These are phyloP conservation scores for Nematostella vectensis DNA, from an alignment of 92 coral and sea anemone genomes.

Conservation along the genomic window DNA sequence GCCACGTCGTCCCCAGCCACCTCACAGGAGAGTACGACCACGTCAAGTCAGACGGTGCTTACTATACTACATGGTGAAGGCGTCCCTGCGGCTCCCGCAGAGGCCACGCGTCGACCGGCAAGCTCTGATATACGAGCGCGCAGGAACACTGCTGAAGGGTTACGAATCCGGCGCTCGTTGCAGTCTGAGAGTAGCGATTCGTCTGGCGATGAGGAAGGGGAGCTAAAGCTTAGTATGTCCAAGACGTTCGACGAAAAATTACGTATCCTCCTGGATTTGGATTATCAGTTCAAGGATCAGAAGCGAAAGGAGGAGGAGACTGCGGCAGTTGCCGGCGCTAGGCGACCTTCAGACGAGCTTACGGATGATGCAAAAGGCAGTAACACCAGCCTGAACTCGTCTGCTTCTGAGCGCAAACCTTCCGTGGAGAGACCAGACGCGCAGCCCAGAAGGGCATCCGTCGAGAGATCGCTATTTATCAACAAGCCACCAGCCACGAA, in stretches of 20 bases:
- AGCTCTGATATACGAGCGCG: slow-evolving; percentile 70
- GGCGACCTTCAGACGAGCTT: slow-evolving; percentile 11
- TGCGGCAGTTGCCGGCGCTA: slow-evolving; percentile 26
- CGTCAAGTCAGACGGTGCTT: slow-evolving; percentile 44
- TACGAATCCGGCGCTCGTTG: slow-evolving; percentile 38
- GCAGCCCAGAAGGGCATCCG: slow-evolving; percentile 11
- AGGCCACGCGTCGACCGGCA: slow-evolving; percentile 59
- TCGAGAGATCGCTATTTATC: not conserved
- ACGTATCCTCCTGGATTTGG: slow-evolving; percentile 60
- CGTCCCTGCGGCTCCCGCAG: slow-evolving; percentile 32
- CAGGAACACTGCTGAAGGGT: slow-evolving; percentile 57
- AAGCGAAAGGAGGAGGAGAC: slow-evolving; percentile 30
- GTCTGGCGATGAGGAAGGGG: slow-evolving; percentile 59
- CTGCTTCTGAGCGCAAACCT: slow-evolving; percentile 20
- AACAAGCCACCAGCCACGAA: not conserved
- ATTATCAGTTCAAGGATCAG: slow-evolving; percentile 22
- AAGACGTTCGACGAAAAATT: slow-evolving; percentile 92
- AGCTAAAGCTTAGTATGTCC: slow-evolving; percentile 64
- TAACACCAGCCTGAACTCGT: slow-evolving; percentile 12
- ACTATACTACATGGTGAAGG: slow-evolving; percentile 72
- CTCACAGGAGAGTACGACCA: not conserved
- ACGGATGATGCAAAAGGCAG: slow-evolving; percentile 15
- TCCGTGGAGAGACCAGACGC: slow-evolving; percentile 14
- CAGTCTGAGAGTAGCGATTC: slow-evolving; percentile 85
- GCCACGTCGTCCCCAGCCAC: slow-evolving; percentile 3